Base-by-base conservation (phyloP, 2,113 vertebrate species). In the Sceloporus tristichus region DNA sequence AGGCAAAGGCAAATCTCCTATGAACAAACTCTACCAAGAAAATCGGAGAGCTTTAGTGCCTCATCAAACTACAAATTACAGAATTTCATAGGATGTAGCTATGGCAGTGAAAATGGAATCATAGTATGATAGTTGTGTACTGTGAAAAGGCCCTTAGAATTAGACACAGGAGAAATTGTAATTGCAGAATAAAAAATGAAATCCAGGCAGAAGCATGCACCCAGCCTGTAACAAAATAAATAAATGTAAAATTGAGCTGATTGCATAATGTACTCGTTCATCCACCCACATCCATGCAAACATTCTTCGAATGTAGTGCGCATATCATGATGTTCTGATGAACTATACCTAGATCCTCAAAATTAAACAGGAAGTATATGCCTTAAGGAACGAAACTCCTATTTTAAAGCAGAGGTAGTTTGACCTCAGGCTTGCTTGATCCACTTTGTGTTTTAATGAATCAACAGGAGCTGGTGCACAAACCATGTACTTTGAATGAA, bases 231-330 rank as follows among this genome's bases (percentile, higher is more conserved):
- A 78, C 84, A 85, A 48, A 68, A 48, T 34, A 34, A 34, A 34
- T 34, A 34, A 86, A 66, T 40, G 34, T 25, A 34, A 54, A 74
- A 75, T 62, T 65, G 25, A 71, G 27, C 25, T 27, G 79, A 79
- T 87, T 82, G n/a, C 66, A 78, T 77, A 68, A 86, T 25, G 23
- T n/a, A n/a, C 53, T 82, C 23, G n/a, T 14, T 75, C 86, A 74
- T 25, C 9, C 70, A 81, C 79, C 34, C 79, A 82, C 86, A 82
- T 19, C 29, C 79, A 74, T 27, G 38, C 18, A 81, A 74, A 74
- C 56, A 19, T 74, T 84, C 82, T 84, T 38, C 56, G 82, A 54
- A 79, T 29, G 68, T 13, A 86, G 42, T 62, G 78, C 25, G 62
- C 34, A 56, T 38, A 40, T 77, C 74, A 66, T 34, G 14, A n/a